Base-by-base conservation (phyloP, 92 coral and sea anemone species). In the Metridium senile region DNA sequence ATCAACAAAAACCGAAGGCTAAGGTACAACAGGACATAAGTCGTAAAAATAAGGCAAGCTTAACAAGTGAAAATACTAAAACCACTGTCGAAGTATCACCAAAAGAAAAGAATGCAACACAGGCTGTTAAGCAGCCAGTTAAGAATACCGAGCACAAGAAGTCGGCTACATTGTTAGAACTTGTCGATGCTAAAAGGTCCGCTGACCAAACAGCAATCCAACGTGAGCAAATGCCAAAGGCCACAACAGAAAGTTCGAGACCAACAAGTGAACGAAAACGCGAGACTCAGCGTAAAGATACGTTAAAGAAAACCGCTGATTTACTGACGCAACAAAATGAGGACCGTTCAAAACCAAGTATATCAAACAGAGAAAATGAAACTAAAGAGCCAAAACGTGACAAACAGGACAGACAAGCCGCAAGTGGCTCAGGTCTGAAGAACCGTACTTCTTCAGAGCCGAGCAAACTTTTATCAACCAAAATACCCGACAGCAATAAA, bases 121-220 rank as follows among this genome's bases (percentile, higher is more conserved):
- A 23, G 26, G 1, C 56, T 49, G 25, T 32, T 39, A 39, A 39
- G 13, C 54, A 35, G 13, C 61, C 20, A 28, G 47, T 45, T 34
- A 19, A 8, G 3, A 26, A 9, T 10, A 32, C 13, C 2, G 26
- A 54, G 1, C 22, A 3, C 25, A 54, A 57, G 20, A 73, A 57
- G 35, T 62, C 78, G 23, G 21, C 47, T 11, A 73, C 78, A 0
- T 58, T 73, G 39, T 62, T 73, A 8, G 78, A 30, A 31, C 33
- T 73, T 18, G 66, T 58, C 1, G 22, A 73, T 33, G 68, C 67
- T 26, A 22, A 62, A 33, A 58, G 21, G 31, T 16, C 68, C 25
- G 57, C 11, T 58, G 68, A 58, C 9, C 46, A 33, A 33, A 62
- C 32, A 53, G 27, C 65, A 18, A 20, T 1, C 20, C 20, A 17